phyloP scores from a whole-genome alignment of 2,888 invertebrate species.

The Polymixis lichenea region DNA sequence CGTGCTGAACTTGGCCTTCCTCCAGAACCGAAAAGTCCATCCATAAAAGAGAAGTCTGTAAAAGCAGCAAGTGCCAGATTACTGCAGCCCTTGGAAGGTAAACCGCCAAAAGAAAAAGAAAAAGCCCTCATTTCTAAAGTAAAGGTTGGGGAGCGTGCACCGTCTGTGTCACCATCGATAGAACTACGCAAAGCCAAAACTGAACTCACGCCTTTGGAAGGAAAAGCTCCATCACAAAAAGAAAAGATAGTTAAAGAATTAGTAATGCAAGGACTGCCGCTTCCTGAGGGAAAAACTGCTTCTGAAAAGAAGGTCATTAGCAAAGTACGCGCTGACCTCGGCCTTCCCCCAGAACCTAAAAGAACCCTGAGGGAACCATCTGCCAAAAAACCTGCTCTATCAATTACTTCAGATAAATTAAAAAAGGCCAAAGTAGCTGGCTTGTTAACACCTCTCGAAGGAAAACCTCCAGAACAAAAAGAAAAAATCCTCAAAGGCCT shows the following conservation, averaged over 20 bases:
- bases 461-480: conserved; percentile 53
- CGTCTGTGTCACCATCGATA: not conserved
- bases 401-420: conserved; percentile 12
- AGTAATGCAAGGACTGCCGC: not conserved
- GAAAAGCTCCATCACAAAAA: not conserved
- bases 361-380: not conserved
- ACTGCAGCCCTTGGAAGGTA: not conserved
- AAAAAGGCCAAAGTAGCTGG: conserved; percentile 44
- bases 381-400: not conserved
- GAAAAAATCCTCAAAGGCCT: conserved; percentile 52
- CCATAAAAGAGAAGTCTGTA: not conserved
- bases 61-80: not conserved
- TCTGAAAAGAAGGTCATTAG: not conserved
- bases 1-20: not conserved
- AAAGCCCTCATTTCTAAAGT: not conserved
- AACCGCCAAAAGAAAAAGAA: not conserved
- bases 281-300: not conserved
- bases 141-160: not conserved
- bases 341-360: not conserved
- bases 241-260: not conserved
- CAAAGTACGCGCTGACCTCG: not conserved
- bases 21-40: not conserved
- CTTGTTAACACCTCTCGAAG: conserved; percentile 52
- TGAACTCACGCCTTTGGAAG: not conserved
- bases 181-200: not conserved